Conservation (phyloP, 1,140 invertebrate species). For the Episyrphus balteatus region DNA sequence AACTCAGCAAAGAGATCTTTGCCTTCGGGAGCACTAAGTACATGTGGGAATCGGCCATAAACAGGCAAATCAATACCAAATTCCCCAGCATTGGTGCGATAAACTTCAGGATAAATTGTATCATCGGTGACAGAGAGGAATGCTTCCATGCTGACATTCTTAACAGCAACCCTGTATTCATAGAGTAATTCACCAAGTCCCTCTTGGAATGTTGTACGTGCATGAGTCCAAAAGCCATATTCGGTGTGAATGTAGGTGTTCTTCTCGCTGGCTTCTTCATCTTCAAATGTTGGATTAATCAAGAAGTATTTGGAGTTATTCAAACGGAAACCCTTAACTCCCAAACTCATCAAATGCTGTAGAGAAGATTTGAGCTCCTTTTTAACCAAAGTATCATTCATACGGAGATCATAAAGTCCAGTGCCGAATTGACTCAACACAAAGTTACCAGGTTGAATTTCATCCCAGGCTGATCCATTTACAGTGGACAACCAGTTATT, state of each 20-base stretch:
- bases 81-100: conserved; percentile 10
- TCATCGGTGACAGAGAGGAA: conserved; percentile 32
- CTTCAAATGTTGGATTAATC: conserved; percentile 40
- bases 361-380: conserved; percentile 54
- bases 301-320: conserved; percentile 51
- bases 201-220: conserved; percentile 44
- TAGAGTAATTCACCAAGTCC: conserved; percentile 45
- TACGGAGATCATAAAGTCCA: conserved; percentile 55
- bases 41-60: conserved; percentile 20
- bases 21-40: conserved; percentile 10
- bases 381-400: conserved; percentile 44
- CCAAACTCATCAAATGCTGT: conserved; percentile 53
- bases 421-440: conserved; percentile 46
- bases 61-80: conserved; percentile 29
- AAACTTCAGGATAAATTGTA: conserved; percentile 17
- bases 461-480: conserved; percentile 50
- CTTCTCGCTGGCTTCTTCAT: conserved; percentile 35
- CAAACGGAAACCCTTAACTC: conserved; percentile 64
- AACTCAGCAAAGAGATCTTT: conserved; percentile 15
- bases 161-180: conserved; percentile 45
- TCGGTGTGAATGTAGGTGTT: conserved; percentile 29
- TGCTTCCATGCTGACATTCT: conserved; percentile 41
- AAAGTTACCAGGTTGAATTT: conserved; percentile 41
- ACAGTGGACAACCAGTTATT: conserved; percentile 60
- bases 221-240: conserved; percentile 49